These are phyloP conservation scores for Cerastis leucographa DNA, from an alignment of 2,888 invertebrate species.

Conservation along the genomic window DNA sequence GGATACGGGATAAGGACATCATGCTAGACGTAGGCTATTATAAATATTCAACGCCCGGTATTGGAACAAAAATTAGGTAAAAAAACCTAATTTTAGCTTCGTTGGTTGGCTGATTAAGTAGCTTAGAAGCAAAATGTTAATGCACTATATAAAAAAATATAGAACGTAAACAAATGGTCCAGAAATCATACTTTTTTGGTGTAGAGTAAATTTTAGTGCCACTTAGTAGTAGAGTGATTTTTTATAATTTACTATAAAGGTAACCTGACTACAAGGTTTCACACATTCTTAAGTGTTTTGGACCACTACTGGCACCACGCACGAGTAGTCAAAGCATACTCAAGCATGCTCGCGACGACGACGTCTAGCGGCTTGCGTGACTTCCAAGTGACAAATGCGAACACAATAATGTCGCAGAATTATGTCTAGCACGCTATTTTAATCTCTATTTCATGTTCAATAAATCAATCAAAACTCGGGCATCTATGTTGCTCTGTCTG, in stretches of 20 bases:
- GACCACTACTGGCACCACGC: neutral
- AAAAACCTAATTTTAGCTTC: neutral
- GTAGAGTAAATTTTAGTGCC: neutral
- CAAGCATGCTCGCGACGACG: neutral
- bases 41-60: neutral
- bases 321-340: neutral
- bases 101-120: neutral
- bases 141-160: neutral
- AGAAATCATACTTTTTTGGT: neutral
- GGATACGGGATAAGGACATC: neutral
- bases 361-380: neutral
- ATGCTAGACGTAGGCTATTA: neutral
- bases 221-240: neutral
- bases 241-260: neutral
- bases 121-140: neutral
- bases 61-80: neutral
- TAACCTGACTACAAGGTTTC: neutral
- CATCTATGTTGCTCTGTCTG: neutral
- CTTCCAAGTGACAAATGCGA: neutral
- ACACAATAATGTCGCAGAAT: neutral
- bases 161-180: neutral
- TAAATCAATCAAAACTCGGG: slow-evolving; percentile 12
- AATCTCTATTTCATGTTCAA: neutral
- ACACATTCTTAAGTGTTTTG: neutral
- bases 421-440: neutral